Percentiles rank a stretch among this genome's conserved stretches.
Evolutionary conservation across 2,113 vertebrate species (phyloP).

Genomic region (Pomatorhinus ruficollis): DNA sequence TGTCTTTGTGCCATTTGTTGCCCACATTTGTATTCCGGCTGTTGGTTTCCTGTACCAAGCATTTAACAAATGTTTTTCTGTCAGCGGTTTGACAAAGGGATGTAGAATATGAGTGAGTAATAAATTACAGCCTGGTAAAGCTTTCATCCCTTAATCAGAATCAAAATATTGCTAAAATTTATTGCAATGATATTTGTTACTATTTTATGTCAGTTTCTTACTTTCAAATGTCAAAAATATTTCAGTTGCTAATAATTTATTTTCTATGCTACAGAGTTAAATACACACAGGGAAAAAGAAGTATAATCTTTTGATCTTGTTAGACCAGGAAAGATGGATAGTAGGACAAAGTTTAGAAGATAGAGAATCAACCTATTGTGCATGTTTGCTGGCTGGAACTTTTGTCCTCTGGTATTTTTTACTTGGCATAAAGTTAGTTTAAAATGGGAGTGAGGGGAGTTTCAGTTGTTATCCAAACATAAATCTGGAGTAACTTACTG

Average conservation of each 20-base stretch:
- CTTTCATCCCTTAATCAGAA: neutral
- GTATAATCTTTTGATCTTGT: neutral
- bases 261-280: neutral
- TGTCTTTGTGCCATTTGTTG: neutral
- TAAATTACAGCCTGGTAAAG: neutral
- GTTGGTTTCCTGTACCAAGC: neutral
- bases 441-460: conserved; percentile 33
- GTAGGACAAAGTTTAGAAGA: neutral
- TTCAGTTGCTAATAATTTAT: neutral
- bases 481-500: conserved; percentile 52
- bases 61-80: neutral
- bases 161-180: neutral
- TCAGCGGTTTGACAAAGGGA: neutral
- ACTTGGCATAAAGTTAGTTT: conserved; percentile 33
- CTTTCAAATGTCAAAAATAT: neutral
- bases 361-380: conserved; percentile 8
- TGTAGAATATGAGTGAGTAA: neutral
- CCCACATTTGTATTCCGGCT: neutral
- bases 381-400: conserved; percentile 21
- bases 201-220: neutral
- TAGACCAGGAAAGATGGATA: neutral
- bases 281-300: neutral
- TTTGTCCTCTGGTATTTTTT: conserved; percentile 25
- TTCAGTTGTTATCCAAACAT: conserved; percentile 52
- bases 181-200: neutral